phyloP scores from a whole-genome alignment of 2,888 invertebrate genomes.

The Gastrophysa polygoni region DNA sequence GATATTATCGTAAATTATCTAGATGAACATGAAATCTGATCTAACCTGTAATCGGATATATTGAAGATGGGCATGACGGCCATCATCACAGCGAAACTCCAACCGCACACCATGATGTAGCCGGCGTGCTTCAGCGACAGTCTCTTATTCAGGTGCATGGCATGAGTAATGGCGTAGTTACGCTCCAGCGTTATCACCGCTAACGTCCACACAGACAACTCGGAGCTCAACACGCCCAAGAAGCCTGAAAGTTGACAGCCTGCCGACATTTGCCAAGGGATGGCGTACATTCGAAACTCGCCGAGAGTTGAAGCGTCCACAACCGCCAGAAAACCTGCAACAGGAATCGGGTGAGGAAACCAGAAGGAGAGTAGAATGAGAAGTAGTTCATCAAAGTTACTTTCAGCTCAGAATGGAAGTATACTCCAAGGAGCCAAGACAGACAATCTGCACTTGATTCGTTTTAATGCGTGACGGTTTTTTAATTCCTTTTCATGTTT shows the following conservation, averaged over 20 bases:
- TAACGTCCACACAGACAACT: slow-evolving; percentile 93
- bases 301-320: slow-evolving; percentile 96
- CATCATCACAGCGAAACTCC: slow-evolving; percentile 87
- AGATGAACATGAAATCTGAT: too few relatives aligned
- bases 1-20: too few relatives aligned
- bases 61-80: slow-evolving; percentile 89
- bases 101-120: slow-evolving; percentile 91
- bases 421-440: too few relatives aligned
- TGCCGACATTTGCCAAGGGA: slow-evolving; percentile 95
- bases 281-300: slow-evolving; percentile 94
- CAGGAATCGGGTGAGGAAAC: background rate
- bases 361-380: too few relatives aligned
- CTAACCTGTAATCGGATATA: slow-evolving; percentile 80
- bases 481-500: too few relatives aligned
- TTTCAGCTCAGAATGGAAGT: too few relatives aligned
- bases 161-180: slow-evolving; percentile 97
- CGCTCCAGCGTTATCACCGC: slow-evolving; percentile 95
- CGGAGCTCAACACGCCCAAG: slow-evolving; percentile 90
- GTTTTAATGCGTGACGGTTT: too few relatives aligned
- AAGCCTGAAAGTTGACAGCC: slow-evolving; percentile 95
- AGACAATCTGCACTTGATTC: too few relatives aligned
- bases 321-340: slow-evolving; percentile 85
- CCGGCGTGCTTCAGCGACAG: slow-evolving; percentile 90
- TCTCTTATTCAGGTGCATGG: slow-evolving; percentile 94
- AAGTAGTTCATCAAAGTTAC: too few relatives aligned